These are phyloP conservation scores for Diachrysia chrysitis DNA, from an alignment of 2,888 invertebrate genomes.

Conservation along the genomic window DNA sequence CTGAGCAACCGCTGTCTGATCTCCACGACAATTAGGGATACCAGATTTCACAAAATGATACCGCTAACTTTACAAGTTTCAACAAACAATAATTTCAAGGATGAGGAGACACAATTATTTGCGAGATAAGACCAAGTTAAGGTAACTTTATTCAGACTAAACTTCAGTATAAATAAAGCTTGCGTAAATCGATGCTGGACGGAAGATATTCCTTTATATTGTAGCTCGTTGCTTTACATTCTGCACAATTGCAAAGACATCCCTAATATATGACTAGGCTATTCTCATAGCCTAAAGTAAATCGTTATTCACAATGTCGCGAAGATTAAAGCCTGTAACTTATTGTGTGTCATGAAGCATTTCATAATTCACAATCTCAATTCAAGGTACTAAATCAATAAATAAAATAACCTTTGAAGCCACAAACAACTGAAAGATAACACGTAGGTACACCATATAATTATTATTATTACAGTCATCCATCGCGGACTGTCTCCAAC, in stretches of 20 bases:
- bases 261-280: background rate
- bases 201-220: constrained; percentile 2
- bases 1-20: constrained; percentile 7
- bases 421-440: constrained; percentile 23
- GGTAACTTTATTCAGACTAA: constrained; percentile 5
- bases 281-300: background rate
- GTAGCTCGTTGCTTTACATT: background rate
- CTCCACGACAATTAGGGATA: constrained; percentile 7
- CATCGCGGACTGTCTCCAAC: constrained; percentile 44
- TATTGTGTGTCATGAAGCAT: background rate
- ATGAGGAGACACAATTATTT: constrained; percentile 8
- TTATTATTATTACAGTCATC: constrained; percentile 49
- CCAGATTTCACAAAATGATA: constrained; percentile 6
- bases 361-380: background rate
- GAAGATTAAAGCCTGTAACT: background rate
- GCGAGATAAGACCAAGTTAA: constrained; percentile 5
- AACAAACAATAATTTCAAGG: constrained; percentile 8
- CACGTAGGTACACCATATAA: constrained; percentile 28
- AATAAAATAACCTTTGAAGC: background rate
- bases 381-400: constrained; percentile 6
- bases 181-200: background rate
- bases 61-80: constrained; percentile 4
- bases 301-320: background rate
- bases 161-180: background rate
- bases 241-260: background rate